Evolutionary conservation across 2,113 vertebrate species (phyloP), one percentile per base, ranked within the genome.

Genomic region (Sturnira hondurensis): DNA sequence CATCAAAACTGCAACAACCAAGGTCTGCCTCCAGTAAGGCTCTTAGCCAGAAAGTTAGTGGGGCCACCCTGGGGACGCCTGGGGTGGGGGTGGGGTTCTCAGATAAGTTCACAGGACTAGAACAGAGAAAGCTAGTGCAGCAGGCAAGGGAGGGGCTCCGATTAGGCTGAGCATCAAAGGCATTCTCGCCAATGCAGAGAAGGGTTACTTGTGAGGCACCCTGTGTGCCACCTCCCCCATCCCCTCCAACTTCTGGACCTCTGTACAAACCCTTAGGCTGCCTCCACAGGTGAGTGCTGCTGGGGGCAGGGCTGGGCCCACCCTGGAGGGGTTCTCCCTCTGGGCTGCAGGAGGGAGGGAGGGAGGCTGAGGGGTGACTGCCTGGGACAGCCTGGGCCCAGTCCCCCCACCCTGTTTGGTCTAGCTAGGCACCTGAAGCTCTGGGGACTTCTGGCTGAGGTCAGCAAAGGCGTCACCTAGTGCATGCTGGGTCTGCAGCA

Each of bases 381-480:
- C 73, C 80, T 93, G 86, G 78, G 92, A 93, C 88, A 91, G 93
- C 93, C 93, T 15, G 68, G 85, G 93, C 96, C 96, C 81, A 86
- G 73, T 58, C 76, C 94, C 89, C 86, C 73, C 83, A 74, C 92
- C 96, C 92, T 81, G 67, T 82, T 84, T 68, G 85, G 71, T 88
- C 93, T 92, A 78, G 73, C 78, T 6, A 97, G 86, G 90, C 70
- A 99, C 99, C 99, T 99, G 99, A 47, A 99, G 99, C 97, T 99
- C 99, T 0, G 99, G 99, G 19, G 99, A 99, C 96, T 99, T 99
- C 99, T 99, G 99, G 98, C 99, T 99, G 98, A 99, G 99, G 98
- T 99, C 99, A 0, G 99, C 99, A 65, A 99, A 99, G 97, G 99
- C 99, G 22, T 99, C 99, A 0, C 99, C 99, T 92, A 99, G 99